Base-by-base conservation (phyloP, 2,797 vertebrate genomes). In the Melanitta fusca region DNA sequence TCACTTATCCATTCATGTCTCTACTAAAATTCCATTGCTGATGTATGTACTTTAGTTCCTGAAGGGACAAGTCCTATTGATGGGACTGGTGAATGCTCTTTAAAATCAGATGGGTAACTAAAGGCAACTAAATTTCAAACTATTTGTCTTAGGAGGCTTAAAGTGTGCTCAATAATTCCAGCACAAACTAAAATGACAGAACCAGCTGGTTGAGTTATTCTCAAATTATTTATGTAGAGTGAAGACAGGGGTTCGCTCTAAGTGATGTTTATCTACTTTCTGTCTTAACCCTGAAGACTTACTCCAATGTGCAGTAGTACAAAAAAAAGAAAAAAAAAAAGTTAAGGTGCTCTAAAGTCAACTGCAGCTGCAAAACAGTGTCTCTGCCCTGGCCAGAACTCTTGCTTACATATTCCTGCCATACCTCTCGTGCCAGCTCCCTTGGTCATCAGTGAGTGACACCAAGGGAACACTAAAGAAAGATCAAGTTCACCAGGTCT, bases 1-100 rank as follows among this genome's bases (percentile, higher is more conserved):
- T 91, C 68, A 60, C 36, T 89, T 64, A 61, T 3, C 36, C n/a
- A 15, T 80, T 70, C 60, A 45, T 81, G 8, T 68, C 27, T 51
- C 60, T 61, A 38, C 82, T 95, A 93, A 95, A 95, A 91, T 68
- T 85, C 51, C 80, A 21, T 22, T 72, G 11, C 34, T 14, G 3
- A 39, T 11, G 11, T 69, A 13, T 15, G 36, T 38, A 30, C 8
- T 61, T 78, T 28, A 62, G 34, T 87, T 38, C 89, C 62, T 51
- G 78, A 61, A 82, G 19, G 30, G 36, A n/a, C 45, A 57, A 61
- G 43, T 61, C 9, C 36, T 9, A 34, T 73, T 8, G 2, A 22
- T 32, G 45, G 70, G 58, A 27, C 38, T 53, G 28, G 43, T 69
- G 45, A 65, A 64, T 7, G 20, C 24, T 58, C 28, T 83, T 51